Evolutionary conservation across 2,113 vertebrate species (phyloP).

Genomic region (Centropus unirufus): DNA sequence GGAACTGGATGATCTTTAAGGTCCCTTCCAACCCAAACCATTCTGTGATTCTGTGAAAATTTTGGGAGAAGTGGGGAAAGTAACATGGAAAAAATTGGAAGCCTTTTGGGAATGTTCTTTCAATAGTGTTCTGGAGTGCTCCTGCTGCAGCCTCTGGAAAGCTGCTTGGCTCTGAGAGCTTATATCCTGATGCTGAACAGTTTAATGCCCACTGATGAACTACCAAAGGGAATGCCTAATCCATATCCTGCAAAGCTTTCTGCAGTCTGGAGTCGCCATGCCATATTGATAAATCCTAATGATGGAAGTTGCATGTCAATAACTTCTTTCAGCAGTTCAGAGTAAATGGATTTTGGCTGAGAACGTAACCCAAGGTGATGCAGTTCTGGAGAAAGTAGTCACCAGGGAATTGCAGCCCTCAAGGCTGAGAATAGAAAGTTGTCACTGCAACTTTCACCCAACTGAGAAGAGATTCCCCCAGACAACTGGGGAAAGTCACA

Average conservation of each 20-base stretch:
- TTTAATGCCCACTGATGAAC: not conserved
- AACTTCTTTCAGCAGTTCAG: not conserved
- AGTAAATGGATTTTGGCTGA: not conserved
- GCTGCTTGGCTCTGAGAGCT: not conserved
- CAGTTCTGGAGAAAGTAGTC: not conserved
- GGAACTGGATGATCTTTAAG: too few species aligned
- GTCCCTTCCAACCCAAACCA: too few species aligned
- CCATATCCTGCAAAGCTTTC: not conserved
- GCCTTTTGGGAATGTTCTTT: not conserved
- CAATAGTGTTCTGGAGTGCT: not conserved
- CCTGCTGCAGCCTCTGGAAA: not conserved
- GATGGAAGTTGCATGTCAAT: not conserved
- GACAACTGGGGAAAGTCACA: conserved; percentile 5
- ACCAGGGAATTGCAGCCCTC: not conserved
- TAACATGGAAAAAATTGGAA: not conserved
- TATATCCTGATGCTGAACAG: not conserved
- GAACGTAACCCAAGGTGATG: not conserved
- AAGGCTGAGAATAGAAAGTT: not conserved
- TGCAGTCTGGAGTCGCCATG: not conserved
- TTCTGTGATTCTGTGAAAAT: not conserved
- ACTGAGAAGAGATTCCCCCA: not conserved
- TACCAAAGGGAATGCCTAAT: not conserved
- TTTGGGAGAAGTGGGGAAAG: not conserved
- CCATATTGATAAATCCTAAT: not conserved
- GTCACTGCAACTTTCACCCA: not conserved